phyloP scores from a whole-genome alignment of 2,888 invertebrate species.

The Geophilus truncorum region DNA sequence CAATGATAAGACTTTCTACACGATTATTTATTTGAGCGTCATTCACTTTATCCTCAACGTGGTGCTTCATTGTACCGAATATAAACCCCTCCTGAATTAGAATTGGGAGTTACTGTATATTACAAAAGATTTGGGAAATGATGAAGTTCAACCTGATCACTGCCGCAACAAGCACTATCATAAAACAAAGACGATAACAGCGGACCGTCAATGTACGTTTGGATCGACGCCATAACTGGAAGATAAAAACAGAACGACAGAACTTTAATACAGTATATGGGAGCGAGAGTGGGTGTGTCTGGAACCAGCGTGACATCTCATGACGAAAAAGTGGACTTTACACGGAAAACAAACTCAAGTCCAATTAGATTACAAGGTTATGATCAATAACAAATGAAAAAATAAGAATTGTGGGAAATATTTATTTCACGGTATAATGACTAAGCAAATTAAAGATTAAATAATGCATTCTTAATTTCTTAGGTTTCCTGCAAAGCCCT shows the following conservation, averaged over 20 bases:
- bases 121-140: not conserved
- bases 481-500: too few relatives aligned
- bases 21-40: not conserved
- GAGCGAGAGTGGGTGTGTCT: not conserved
- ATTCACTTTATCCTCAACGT: not conserved
- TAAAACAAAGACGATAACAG: constrained; percentile 32
- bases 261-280: not conserved
- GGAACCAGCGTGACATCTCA: not conserved
- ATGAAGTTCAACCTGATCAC: constrained; percentile 31
- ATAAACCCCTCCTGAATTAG: not conserved
- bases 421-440: too few relatives aligned
- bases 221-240: not conserved
- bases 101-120: not conserved
- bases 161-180: constrained; percentile 14
- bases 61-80: not conserved
- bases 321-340: too few relatives aligned
- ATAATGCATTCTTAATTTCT: too few relatives aligned
- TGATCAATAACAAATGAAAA: too few relatives aligned
- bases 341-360: too few relatives aligned
- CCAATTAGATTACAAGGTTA: too few relatives aligned
- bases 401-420: too few relatives aligned
- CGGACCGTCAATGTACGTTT: constrained; percentile 14
- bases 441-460: too few relatives aligned
- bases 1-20: not conserved
- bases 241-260: not conserved